phyloP scores from a whole-genome alignment of 1,140 invertebrate genomes.

The Panonychus citri region DNA sequence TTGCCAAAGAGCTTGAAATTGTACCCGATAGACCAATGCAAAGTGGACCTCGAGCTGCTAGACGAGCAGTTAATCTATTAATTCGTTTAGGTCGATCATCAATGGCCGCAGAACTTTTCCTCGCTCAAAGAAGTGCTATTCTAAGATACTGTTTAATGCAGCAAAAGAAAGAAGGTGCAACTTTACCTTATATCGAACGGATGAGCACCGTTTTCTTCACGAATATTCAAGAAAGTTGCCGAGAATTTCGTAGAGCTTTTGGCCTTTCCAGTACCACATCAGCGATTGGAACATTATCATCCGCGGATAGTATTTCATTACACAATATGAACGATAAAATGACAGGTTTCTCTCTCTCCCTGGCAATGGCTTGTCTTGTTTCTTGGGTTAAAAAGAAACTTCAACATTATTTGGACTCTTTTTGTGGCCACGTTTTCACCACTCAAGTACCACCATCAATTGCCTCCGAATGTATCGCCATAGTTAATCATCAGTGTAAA shows the following conservation, averaged over 20 bases:
- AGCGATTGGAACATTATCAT: background rate
- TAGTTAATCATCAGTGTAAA: slow-evolving; percentile 44
- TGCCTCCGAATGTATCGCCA: slow-evolving; percentile 60
- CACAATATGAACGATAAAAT: background rate
- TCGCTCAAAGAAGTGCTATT: slow-evolving; percentile 56
- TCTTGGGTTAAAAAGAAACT: slow-evolving; percentile 34
- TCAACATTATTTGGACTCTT: slow-evolving; percentile 47
- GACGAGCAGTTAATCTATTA: slow-evolving; percentile 61
- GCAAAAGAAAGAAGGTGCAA: slow-evolving; percentile 59
- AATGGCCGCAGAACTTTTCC: slow-evolving; percentile 57
- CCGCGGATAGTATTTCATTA: background rate
- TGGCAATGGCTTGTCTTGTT: slow-evolving; percentile 5
- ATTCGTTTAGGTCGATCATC: slow-evolving; percentile 50
- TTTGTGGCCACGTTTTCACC: slow-evolving; percentile 73
- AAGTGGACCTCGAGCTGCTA: slow-evolving; percentile 66
- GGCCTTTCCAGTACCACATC: slow-evolving; percentile 9
- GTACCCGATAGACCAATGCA: slow-evolving; percentile 66
- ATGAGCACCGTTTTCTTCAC: slow-evolving; percentile 66
- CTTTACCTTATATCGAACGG: slow-evolving; percentile 55
- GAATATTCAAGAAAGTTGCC: slow-evolving; percentile 58
- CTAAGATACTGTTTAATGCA: slow-evolving; percentile 57
- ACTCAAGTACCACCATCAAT: slow-evolving; percentile 58
- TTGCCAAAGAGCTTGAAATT: slow-evolving; percentile 66
- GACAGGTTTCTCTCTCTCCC: background rate
- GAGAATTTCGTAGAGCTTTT: slow-evolving; percentile 61